Evolutionary conservation across 2,113 vertebrate genomes (phyloP).

Genomic region (Sterrhoptilus dennistouni): DNA sequence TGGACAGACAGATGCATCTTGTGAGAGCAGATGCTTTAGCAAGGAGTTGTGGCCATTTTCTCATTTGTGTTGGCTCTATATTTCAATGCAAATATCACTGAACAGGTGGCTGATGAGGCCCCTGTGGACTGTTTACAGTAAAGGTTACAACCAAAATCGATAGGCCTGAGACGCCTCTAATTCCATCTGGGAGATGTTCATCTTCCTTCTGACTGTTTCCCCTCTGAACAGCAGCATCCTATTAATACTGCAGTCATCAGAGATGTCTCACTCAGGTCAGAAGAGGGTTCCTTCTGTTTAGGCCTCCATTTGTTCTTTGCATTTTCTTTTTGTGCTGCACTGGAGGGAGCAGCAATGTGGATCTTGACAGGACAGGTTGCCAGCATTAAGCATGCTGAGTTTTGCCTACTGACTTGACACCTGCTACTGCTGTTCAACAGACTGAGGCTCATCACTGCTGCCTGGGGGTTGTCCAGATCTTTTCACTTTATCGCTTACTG

Average conservation of each 20-base stretch:
- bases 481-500: neutral
- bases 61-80: conserved; percentile 53
- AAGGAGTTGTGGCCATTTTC: conserved; percentile 50
- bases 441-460: neutral
- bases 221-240: conserved; percentile 34
- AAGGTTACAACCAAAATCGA: conserved; percentile 67
- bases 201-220: conserved; percentile 17
- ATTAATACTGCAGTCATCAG: conserved; percentile 25
- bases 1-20: neutral
- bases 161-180: conserved; percentile 48
- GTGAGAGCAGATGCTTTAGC: conserved; percentile 62
- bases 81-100: conserved; percentile 62
- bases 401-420: conserved; percentile 51
- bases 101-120: conserved; percentile 63
- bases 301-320: neutral
- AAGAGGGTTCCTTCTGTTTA: conserved; percentile 19
- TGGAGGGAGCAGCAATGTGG: neutral
- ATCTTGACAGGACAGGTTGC: conserved; percentile 26
- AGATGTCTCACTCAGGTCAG: neutral
- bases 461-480: conserved; percentile 4
- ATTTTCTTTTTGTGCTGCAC: neutral
- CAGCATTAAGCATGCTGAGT: conserved; percentile 5
- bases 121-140: conserved; percentile 53
- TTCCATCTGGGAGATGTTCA: conserved; percentile 52
- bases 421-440: neutral